Percentiles rank a stretch among this genome's conserved stretches.
Conservation (phyloP, 2,113 vertebrate species). For the Ceuthmochares aereus region DNA sequence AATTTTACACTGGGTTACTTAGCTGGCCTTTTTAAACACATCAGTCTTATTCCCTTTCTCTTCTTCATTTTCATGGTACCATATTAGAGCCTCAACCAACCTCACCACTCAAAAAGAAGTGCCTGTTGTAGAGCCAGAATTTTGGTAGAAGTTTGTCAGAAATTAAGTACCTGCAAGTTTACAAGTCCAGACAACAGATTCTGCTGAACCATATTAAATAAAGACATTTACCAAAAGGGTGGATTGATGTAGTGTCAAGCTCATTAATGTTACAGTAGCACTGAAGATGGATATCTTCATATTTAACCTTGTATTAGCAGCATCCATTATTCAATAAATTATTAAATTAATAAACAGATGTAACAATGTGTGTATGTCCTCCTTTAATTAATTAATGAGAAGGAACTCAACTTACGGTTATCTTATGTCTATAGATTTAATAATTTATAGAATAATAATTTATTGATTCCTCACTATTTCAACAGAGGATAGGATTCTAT, state of each 20-base stretch:
- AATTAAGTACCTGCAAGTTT: not conserved
- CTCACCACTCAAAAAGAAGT: not conserved
- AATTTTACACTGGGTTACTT: not conserved
- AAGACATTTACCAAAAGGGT: conserved; percentile 36
- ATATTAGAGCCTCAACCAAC: not conserved
- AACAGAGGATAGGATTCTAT: conserved; percentile 61
- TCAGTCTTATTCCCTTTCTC: not conserved
- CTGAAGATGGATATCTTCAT: conserved; percentile 35
- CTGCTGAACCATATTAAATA: not conserved
- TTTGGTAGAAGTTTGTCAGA: not conserved
- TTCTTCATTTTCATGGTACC: not conserved
- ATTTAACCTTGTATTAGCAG: conserved; percentile 39
- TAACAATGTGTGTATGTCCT: conserved; percentile 42
- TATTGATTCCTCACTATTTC: conserved; percentile 61
- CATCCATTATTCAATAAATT: conserved; percentile 70
- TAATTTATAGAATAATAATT: conserved; percentile 73
- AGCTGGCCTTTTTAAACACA: not conserved
- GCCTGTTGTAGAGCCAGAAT: not conserved
- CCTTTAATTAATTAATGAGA: conserved; percentile 70
- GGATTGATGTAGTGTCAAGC: conserved; percentile 37
- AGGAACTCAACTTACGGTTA: conserved; percentile 50
- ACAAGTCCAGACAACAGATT: not conserved
- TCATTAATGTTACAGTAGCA: conserved; percentile 37
- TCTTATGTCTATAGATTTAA: conserved; percentile 67
- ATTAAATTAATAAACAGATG: conserved; percentile 67